These are phyloP conservation scores for Lates japonicus DNA, from an alignment of 2,797 vertebrate genomes.

Conservation along the genomic window DNA sequence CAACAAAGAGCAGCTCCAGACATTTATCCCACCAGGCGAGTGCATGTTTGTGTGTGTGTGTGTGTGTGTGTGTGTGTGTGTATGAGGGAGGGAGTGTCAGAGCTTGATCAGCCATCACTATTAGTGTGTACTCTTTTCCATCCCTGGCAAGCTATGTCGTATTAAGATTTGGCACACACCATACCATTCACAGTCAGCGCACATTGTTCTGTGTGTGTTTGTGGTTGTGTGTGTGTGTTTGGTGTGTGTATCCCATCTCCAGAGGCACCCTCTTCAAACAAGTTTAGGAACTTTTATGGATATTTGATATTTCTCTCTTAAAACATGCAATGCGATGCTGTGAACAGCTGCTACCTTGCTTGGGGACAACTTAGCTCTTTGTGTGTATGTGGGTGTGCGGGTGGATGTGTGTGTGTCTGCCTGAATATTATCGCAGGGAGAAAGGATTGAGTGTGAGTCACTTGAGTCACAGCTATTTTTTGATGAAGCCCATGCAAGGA, in stretches of 20 bases:
- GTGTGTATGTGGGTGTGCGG: slow-evolving; percentile 13
- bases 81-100: slow-evolving; percentile 6
- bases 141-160: slow-evolving; percentile 22
- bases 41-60: background rate
- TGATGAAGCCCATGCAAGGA: no score
- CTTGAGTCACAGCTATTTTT: slow-evolving; percentile 68
- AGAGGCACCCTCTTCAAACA: slow-evolving; percentile 53
- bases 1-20: slow-evolving; percentile 35
- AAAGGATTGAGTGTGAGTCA: slow-evolving; percentile 69
- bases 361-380: slow-evolving; percentile 62
- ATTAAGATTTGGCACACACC: slow-evolving; percentile 45
- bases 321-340: slow-evolving; percentile 65
- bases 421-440: slow-evolving; percentile 13
- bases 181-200: slow-evolving; percentile 8
- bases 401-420: slow-evolving; percentile 22
- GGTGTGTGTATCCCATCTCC: slow-evolving; percentile 26
- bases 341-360: slow-evolving; percentile 68
- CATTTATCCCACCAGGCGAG: slow-evolving; percentile 31
- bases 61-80: background rate
- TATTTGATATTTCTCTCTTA: slow-evolving; percentile 72
- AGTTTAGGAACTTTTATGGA: slow-evolving; percentile 71
- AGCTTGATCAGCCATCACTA: slow-evolving; percentile 38
- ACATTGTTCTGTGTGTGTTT: slow-evolving; percentile 7
- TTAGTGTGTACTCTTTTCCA: slow-evolving; percentile 26
- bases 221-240: slow-evolving; percentile 27